Evolutionary conservation across 2,797 vertebrate species (phyloP), one percentile per base, ranked within the genome.

Genomic region (Sebastes steindachneri): DNA sequence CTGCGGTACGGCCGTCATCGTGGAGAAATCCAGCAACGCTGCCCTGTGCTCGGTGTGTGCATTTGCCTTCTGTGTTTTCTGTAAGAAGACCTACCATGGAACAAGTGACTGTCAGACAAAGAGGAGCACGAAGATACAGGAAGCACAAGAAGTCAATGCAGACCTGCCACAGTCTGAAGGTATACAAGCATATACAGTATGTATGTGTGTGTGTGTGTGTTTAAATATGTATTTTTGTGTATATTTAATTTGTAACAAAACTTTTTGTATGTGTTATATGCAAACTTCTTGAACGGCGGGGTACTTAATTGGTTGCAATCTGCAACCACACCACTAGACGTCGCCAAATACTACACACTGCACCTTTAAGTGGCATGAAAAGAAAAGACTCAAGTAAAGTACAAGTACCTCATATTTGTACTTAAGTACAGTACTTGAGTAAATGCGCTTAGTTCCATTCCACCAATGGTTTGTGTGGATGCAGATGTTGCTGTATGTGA

Each of bases 21-120:
- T 93, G 71, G 97, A 98, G 23, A 94, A 94, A 0, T 95, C 93
- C 54, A 89, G 93, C 88, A 92, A 84, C n/a, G 96, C 96, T 86
- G 97, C 91, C 4, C 89, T 97, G 65, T 98, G 97, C 79, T 89
- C 95, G 35, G 89, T 90, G 60, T 98, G 97, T 80, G 71, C 91
- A 88, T 97, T 97, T 5, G 97, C 97, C n/a, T 98, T 98, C 84
- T 98, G 97, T 62, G 95, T 91, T 0, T 48, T 90, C 70, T 98
- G 97, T 84, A 96, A 73, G 41, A 95, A 94, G 93, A 96, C 95
- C 0, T 98, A 97, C 83, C 97, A 98, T 0, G 97, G 97, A 4
- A 60, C 95, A 25, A 94, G 92, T 0, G 86, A 89, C 0, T 98
- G 97, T 81, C 26, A 17, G 23, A 9, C 2, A 23, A 11, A 41